A percentile compares a stretch with the other conserved stretches of the same genome.
Evolutionary conservation across 2,888 invertebrate species (phyloP).

Genomic region (Diarsia rubi): DNA sequence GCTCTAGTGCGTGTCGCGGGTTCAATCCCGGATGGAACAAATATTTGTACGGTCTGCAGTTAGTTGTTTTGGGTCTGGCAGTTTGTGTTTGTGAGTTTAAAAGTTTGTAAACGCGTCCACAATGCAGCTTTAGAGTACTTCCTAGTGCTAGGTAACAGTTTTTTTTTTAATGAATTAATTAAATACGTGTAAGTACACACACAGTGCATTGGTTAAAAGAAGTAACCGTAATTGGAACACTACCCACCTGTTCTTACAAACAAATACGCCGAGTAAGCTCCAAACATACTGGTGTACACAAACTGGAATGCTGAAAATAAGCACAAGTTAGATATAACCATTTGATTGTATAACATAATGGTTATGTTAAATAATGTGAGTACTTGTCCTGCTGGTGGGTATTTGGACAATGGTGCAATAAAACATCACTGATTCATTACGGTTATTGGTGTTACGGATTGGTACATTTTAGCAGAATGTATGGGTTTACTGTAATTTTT

Average conservation of each 20-base stretch:
- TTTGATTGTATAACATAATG: neutral
- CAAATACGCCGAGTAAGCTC: constrained; percentile 98
- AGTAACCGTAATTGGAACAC: neutral
- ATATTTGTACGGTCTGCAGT: neutral
- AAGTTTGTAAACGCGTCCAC: too few relatives aligned
- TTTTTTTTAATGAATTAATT: neutral
- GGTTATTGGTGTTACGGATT: neutral
- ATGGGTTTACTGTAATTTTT: constrained; percentile 5
- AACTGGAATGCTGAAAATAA: constrained; percentile 95
- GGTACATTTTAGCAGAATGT: neutral
- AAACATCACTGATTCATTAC: neutral
- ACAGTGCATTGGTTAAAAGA: neutral
- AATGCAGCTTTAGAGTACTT: neutral
- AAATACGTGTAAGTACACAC: neutral
- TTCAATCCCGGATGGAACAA: neutral
- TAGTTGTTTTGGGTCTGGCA: neutral
- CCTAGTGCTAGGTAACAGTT: neutral
- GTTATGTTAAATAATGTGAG: neutral
- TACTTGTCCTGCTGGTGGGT: neutral
- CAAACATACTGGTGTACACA: constrained; percentile 97
- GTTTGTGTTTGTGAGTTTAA: neutral
- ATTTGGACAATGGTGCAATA: neutral
- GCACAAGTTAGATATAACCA: constrained; percentile 3
- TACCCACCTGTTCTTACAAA: constrained; percentile 95
- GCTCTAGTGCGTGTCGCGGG: neutral